Conservation (phyloP, 2,113 vertebrate genomes). For the Pelecanus crispus region DNA sequence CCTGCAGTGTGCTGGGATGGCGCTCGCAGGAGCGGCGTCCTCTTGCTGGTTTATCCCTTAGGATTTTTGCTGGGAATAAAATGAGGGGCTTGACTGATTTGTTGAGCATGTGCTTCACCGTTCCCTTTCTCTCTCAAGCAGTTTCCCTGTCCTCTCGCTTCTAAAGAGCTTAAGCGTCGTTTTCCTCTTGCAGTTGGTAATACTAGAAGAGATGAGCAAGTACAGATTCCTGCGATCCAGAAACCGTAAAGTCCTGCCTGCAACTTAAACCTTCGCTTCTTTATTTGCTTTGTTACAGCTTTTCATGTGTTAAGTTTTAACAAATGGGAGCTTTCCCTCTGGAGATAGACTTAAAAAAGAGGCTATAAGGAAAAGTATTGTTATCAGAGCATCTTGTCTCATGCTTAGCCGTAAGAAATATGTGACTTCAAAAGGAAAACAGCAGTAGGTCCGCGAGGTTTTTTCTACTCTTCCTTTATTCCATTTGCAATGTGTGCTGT, state of each 20-base stretch:
- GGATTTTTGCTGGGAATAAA: not conserved
- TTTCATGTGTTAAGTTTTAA: slow-evolving; percentile 56
- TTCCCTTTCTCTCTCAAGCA: not conserved
- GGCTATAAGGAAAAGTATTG: slow-evolving; percentile 27
- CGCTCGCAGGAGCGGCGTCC: not conserved
- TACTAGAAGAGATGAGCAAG: slow-evolving; percentile 16
- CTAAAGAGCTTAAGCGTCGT: slow-evolving; percentile 50
- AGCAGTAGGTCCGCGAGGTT: slow-evolving; percentile 10
- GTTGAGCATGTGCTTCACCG: not conserved
- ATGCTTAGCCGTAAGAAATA: slow-evolving; percentile 36
- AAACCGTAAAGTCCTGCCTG: slow-evolving; percentile 63
- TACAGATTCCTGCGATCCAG: slow-evolving; percentile 43
- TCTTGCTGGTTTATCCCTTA: not conserved
- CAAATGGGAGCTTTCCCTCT: slow-evolving; percentile 60
- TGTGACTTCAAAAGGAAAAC: slow-evolving; percentile 17
- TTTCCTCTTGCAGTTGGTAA: slow-evolving; percentile 44
- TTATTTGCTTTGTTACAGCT: slow-evolving; percentile 63
- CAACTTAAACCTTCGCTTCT: slow-evolving; percentile 3
- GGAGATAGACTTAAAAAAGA: slow-evolving; percentile 26
- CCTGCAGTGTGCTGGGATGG: not conserved
- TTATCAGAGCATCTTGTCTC: slow-evolving; percentile 21
- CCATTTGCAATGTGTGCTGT: not conserved
- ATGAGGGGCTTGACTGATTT: not conserved
- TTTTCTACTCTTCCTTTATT: not conserved
- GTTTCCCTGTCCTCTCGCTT: slow-evolving; percentile 12